Evolutionary conservation across 2,888 invertebrate genomes (phyloP), one percentile per base, ranked within the genome.

Genomic region (Tuberolachnus salignus): DNA sequence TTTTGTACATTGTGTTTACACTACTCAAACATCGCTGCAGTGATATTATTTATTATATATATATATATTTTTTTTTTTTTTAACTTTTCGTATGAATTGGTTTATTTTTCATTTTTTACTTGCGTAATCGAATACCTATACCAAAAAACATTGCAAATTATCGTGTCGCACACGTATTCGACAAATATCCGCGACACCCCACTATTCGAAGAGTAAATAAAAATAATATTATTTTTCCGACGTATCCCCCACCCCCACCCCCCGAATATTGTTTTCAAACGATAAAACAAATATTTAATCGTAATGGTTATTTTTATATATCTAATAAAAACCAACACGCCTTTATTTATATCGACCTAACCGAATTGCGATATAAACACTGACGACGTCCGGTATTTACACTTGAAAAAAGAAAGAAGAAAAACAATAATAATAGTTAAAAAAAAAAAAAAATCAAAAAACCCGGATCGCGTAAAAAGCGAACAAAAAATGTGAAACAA

Each of bases 1-100:
- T 70, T 70, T 55, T 66, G 11, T 13, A 42, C 11, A 42, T 16
- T 3, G 8, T n/a, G 34, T 72, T 19, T 61, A 19, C 19, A 16
- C 63, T 51, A 42, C 6, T 0, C 46, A 49, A 49, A 49, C 59
- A 49, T 21, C 64, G 10, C 11, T n/a, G 42, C n/a, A 14, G 34
- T 51, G 34, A 34, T 49, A 51, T 49, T 72, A 49, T 72, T 51
- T n/a, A n/a, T n/a, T n/a, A n/a, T n/a, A n/a, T n/a, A n/a, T n/a
- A n/a, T n/a, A n/a, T n/a, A n/a, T n/a, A n/a, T n/a, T n/a, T n/a
- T n/a, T n/a, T n/a, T n/a, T n/a, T 61, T 49, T 6, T 6, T 61
- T 34, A 72, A 61, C 49, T 46, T 4, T 26, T 59, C 19, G 26
- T 61, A 59, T 26, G 59, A 61, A 34, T 34, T 34, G 34, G 34